phyloP scores from a whole-genome alignment of 2,888 invertebrate species.

The Mythimna lalbum region DNA sequence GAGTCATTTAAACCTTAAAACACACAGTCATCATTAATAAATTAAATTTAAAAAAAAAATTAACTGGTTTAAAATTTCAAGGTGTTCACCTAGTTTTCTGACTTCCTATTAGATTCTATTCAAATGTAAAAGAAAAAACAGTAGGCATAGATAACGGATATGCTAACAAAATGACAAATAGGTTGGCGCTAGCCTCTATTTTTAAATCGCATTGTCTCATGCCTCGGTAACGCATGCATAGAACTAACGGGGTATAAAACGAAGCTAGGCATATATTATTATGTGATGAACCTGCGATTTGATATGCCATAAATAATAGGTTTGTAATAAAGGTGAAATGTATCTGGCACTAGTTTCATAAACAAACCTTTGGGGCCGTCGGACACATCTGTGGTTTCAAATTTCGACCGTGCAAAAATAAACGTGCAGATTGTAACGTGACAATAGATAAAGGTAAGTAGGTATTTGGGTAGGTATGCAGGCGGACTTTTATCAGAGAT shows the following conservation, averaged over 20 bases:
- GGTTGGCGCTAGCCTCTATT: slow-evolving; percentile 53
- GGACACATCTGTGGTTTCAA: slow-evolving; percentile 49
- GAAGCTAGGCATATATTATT: slow-evolving; percentile 27
- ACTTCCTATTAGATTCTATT: slow-evolving; percentile 54
- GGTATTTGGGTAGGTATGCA: slow-evolving; percentile 40
- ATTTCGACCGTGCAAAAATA: slow-evolving; percentile 52
- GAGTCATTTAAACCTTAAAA: background rate
- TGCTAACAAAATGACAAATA: slow-evolving; percentile 45
- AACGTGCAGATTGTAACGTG: slow-evolving; percentile 38
- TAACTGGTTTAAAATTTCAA: slow-evolving; percentile 32
- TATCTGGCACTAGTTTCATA: slow-evolving; percentile 37
- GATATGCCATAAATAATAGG: slow-evolving; percentile 37
- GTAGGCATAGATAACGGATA: slow-evolving; percentile 48
- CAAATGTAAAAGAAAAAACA: slow-evolving; percentile 34
- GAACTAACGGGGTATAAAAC: slow-evolving; percentile 58
- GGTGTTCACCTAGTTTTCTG: slow-evolving; percentile 42
- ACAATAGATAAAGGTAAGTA: slow-evolving; percentile 36
- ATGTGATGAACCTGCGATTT: slow-evolving; percentile 44
- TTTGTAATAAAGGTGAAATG: slow-evolving; percentile 31
- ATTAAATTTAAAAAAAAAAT: slow-evolving; percentile 10
- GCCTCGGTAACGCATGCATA: slow-evolving; percentile 55
- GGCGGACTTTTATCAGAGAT: slow-evolving; percentile 41
- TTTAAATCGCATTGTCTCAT: slow-evolving; percentile 69
- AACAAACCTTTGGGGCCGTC: slow-evolving; percentile 32
- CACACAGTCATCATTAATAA: background rate